Evolutionary conservation across 1,140 invertebrate genomes (phyloP).

Genomic region (Ctenoplectra terminalis): DNA sequence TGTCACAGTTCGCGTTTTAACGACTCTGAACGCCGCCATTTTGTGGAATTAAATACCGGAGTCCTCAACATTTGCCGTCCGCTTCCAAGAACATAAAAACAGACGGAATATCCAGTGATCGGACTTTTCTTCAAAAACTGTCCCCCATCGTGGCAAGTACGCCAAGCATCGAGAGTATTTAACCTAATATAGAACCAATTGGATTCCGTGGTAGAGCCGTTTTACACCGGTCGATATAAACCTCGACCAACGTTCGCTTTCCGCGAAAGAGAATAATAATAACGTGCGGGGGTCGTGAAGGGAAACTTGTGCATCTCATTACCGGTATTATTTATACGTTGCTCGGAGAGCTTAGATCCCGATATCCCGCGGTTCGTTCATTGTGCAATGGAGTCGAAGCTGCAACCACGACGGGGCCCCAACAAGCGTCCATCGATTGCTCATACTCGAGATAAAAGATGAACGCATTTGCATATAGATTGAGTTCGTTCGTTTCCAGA

Average conservation of each 20-base stretch:
- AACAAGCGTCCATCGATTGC: conserved; percentile 58
- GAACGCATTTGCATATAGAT: conserved; percentile 68
- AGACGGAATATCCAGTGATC: not conserved
- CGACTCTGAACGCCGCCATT: not conserved
- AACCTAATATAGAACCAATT: conserved; percentile 10
- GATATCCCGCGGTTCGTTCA: conserved; percentile 52
- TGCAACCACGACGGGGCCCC: conserved; percentile 4
- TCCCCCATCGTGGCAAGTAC: not conserved
- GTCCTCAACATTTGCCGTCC: not conserved
- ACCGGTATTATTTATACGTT: conserved; percentile 20
- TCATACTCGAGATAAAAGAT: conserved; percentile 60
- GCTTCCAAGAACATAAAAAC: not conserved
- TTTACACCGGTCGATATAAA: no score
- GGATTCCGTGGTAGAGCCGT: not conserved
- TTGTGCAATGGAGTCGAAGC: conserved; percentile 30
- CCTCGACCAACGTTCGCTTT: not conserved
- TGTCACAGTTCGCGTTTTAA: not conserved
- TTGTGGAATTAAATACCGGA: not conserved
- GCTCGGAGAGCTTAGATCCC: conserved; percentile 12
- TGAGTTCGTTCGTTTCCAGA: conserved; percentile 53
- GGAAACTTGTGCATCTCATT: conserved; percentile 4
- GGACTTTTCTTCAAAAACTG: not conserved
- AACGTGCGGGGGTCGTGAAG: no score
- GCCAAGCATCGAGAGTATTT: not conserved
- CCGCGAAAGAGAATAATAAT: not conserved